A percentile compares a stretch with the other conserved stretches of the same genome.
Conservation (phyloP, 2,797 vertebrate genomes). For the Darevskia mixta region DNA sequence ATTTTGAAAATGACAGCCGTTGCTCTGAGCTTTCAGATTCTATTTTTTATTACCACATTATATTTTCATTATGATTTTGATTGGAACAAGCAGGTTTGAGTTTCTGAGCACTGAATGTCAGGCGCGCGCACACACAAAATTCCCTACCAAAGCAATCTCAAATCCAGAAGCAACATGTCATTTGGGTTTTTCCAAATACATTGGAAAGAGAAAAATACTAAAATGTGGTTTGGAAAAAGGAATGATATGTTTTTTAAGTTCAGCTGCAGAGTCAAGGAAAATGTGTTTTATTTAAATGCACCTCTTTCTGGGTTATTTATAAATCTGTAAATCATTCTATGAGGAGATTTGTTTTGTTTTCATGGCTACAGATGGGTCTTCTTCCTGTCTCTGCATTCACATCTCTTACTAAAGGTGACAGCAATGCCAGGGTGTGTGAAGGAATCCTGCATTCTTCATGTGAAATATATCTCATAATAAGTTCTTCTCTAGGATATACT, state of each 20-base stretch:
- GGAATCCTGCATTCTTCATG: neutral
- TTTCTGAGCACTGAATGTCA: conserved; percentile 63
- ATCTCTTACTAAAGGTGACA: neutral
- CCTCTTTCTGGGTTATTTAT: conserved; percentile 49
- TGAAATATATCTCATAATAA: neutral
- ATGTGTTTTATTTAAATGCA: conserved; percentile 62
- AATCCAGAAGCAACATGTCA: conserved; percentile 70
- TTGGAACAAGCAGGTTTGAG: conserved; percentile 45
- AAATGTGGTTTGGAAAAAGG: conserved; percentile 70
- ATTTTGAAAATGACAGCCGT: conserved; percentile 36
- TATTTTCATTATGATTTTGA: conserved; percentile 61
- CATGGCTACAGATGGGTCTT: conserved; percentile 5
- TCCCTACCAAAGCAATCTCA: conserved; percentile 60
- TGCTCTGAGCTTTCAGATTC: conserved; percentile 36
- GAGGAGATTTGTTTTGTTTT: conserved; percentile 26
- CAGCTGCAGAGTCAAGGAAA: conserved; percentile 60
- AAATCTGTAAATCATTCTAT: conserved; percentile 61
- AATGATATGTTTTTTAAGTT: conserved; percentile 65
- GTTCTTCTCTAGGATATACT: neutral
- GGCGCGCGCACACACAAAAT: conserved; percentile 49
- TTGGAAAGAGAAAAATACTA: conserved; percentile 64
- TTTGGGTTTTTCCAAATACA: conserved; percentile 64
- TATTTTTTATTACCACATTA: conserved; percentile 56
- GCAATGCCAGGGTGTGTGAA: neutral
- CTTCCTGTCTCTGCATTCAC: neutral